Evolutionary conservation across 2,113 vertebrate species (phyloP).

Genomic region (Puntigrus tetrazona): DNA sequence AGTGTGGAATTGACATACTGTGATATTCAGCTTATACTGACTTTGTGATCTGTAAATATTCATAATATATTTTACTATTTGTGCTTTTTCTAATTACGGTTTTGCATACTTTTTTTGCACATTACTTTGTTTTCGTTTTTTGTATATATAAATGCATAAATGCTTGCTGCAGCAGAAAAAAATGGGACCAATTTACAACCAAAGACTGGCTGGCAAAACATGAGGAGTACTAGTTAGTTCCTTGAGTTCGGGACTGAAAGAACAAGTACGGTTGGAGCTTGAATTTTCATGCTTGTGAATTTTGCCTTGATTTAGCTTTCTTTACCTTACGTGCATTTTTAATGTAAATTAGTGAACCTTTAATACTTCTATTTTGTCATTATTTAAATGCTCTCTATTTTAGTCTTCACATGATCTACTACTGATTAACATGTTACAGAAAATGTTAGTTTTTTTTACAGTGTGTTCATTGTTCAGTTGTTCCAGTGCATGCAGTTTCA

Average conservation of each 20-base stretch:
- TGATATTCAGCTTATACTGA: slow-evolving; percentile 69
- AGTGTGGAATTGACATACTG: slow-evolving; percentile 66
- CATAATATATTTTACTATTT: slow-evolving; percentile 56
- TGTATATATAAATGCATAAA: slow-evolving; percentile 42
- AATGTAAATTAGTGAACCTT: slow-evolving; percentile 30
- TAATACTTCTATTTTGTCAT: slow-evolving; percentile 35
- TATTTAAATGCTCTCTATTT: slow-evolving; percentile 45
- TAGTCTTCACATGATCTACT: slow-evolving; percentile 52
- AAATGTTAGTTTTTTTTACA: slow-evolving; percentile 15
- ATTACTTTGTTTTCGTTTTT: slow-evolving; percentile 10
- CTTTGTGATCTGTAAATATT: slow-evolving; percentile 69
- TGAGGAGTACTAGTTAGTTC: not conserved
- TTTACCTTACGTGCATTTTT: slow-evolving; percentile 18
- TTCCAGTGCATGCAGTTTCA: not conserved
- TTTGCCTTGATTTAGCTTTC: slow-evolving; percentile 17
- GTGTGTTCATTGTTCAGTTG: not conserved
- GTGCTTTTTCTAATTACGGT: slow-evolving; percentile 38
- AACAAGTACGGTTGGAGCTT: slow-evolving; percentile 19
- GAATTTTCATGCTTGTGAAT: slow-evolving; percentile 18
- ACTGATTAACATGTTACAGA: slow-evolving; percentile 51
- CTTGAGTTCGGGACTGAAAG: not conserved
- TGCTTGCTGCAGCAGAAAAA: slow-evolving; percentile 34
- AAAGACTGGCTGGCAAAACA: not conserved
- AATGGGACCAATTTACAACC: slow-evolving; percentile 27
- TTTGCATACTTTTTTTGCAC: slow-evolving; percentile 54